Base-by-base conservation (phyloP, 1,140 invertebrate genomes). In the Rhyacophila brunnea region DNA sequence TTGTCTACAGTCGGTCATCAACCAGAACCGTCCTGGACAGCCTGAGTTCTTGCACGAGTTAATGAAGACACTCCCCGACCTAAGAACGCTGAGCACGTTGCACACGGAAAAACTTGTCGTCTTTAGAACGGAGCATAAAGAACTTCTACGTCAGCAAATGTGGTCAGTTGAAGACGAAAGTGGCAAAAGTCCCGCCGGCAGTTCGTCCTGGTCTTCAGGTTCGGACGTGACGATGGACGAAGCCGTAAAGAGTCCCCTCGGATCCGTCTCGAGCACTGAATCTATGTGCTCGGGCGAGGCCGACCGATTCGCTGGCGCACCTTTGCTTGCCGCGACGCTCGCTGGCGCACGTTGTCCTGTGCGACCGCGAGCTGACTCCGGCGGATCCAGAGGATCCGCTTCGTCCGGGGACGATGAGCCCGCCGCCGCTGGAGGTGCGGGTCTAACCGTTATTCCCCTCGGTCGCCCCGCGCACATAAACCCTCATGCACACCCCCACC, bases 81-180 rank as follows among this genome's bases (percentile, higher is more conserved):
- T 98, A 62, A 83, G 95, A 60, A 98, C 95, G 0, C 78, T 98
- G 35, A 98, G 97, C 77, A 96, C 95, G 1, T 82, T 98, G 9
- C 96, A 98, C 71, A 96, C 94, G 0, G 96, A 98, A 71, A 98
- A 98, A 72, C 80, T 97, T 19, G 81, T 98, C 11, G 94, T 95
- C 1, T 95, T 93, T 77, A 92, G 93, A 69, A 91, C 91, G 14
- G 89, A 93, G 71, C 89, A 92, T 67, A 91, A 91, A 70, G 89
- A 91, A 66, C 81, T 89, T 67, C 74, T 89, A 62, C 82, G 89
- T 47, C 87, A 89, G 60, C 83, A 85, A 55, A 80, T 83, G 79
- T 84, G 82, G 83, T 78, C 80, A 42, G 80, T 81, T 67, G 85
- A 86, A 68, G 85, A 87, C 64, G 85, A 82, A 50, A 79, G 72